phyloP scores from a whole-genome alignment of 1,140 invertebrate genomes.

The Tetramorium alpestre region DNA sequence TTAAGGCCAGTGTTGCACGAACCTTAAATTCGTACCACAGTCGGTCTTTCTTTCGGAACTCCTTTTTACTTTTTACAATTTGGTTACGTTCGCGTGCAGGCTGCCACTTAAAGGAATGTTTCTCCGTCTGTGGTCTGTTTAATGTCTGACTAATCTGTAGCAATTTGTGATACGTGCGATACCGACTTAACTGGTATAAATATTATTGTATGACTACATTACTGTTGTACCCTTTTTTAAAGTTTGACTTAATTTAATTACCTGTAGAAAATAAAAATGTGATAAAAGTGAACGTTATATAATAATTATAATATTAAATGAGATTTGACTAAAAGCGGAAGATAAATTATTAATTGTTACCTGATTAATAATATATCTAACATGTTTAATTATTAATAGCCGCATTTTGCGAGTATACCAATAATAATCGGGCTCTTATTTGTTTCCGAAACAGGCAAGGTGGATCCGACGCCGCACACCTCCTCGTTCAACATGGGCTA shows the following conservation, averaged over 20 bases:
- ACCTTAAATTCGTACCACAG: constrained; percentile 39
- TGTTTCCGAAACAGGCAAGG: constrained; percentile 89
- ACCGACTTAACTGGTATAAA: constrained; percentile 2
- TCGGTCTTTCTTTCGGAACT: constrained; percentile 16
- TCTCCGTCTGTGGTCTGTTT: constrained; percentile 56
- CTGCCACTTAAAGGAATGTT: constrained; percentile 34
- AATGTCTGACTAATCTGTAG: constrained; percentile 32
- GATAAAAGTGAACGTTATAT: background rate
- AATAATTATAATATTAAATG: background rate
- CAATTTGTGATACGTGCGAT: background rate
- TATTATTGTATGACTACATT: background rate
- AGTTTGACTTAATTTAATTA: background rate
- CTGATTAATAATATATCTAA: background rate
- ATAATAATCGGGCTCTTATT: constrained; percentile 26
- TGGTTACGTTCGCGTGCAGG: constrained; percentile 37
- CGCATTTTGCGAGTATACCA: background rate
- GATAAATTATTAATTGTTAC: background rate
- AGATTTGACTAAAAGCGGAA: background rate
- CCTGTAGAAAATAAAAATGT: background rate
- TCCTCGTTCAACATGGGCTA: constrained; percentile 96
- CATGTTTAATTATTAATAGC: background rate
- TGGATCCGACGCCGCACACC: constrained; percentile 93
- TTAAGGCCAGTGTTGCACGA: constrained; percentile 45
- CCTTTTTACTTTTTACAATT: constrained; percentile 51
- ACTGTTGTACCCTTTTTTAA: background rate